Percentiles rank a stretch among this genome's conserved stretches.
Evolutionary conservation across 2,113 vertebrate species (phyloP).

Genomic region (Otolemur garnettii): DNA sequence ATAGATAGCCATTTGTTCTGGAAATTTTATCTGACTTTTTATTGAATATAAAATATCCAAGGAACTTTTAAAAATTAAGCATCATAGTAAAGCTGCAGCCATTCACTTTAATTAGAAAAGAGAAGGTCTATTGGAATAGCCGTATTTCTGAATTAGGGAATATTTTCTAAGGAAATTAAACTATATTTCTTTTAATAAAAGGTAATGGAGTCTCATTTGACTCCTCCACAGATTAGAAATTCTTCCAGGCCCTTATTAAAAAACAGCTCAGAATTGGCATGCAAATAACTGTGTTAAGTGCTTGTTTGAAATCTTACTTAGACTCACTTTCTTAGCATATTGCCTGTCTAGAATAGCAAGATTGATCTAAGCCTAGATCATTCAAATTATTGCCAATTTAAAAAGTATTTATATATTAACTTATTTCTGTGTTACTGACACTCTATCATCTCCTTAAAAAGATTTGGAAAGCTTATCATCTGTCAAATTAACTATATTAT

Average conservation of each 20-base stretch:
- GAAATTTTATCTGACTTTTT: slow-evolving; percentile 6
- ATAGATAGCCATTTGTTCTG: background rate
- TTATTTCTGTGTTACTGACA: background rate
- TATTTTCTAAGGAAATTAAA: background rate
- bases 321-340: background rate
- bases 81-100: background rate
- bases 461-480: background rate
- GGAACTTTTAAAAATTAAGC: slow-evolving; percentile 17
- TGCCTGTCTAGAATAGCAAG: background rate
- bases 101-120: slow-evolving; percentile 28
- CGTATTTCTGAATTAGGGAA: background rate
- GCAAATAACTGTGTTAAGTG: background rate
- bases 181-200: slow-evolving; percentile 46
- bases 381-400: background rate
- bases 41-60: background rate
- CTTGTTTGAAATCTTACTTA: background rate
- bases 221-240: background rate
- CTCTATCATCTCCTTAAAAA: background rate
- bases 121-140: background rate
- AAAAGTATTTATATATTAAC: background rate
- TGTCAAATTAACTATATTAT: slow-evolving; percentile 19
- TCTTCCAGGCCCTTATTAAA: background rate
- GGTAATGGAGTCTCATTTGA: background rate
- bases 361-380: background rate
- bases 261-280: background rate